Conservation (phyloP, 2,888 invertebrate genomes). For the Drosophila prolongata region DNA sequence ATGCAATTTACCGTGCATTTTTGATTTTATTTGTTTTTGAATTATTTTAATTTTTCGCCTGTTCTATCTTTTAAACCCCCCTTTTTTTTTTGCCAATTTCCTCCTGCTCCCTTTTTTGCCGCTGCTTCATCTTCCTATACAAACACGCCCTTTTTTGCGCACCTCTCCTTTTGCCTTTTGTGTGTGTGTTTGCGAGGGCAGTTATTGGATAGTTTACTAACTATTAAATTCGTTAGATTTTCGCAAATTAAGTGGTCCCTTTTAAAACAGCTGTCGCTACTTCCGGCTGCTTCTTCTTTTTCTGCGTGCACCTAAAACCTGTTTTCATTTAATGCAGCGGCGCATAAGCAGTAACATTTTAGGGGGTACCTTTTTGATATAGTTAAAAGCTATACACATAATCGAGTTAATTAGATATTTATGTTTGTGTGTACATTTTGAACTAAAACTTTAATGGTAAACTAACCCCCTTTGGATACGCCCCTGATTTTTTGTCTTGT, state of each 20-base stretch:
- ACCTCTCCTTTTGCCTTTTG: constrained; percentile 38
- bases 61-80: constrained; percentile 16
- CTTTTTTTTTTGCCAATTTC: constrained; percentile 13
- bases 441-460: not conserved
- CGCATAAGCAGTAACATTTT: not conserved
- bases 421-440: not conserved
- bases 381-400: no score
- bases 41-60: constrained; percentile 51
- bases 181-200: constrained; percentile 42
- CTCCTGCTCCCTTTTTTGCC: constrained; percentile 53
- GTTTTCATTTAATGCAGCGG: constrained; percentile 13
- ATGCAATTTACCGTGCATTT: constrained; percentile 22
- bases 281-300: constrained; percentile 39
- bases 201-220: constrained; percentile 14
- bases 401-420: not conserved
- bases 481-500: not conserved
- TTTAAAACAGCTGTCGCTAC: constrained; percentile 63
- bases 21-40: constrained; percentile 56
- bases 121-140: constrained; percentile 63
- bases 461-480: not conserved
- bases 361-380: not conserved
- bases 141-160: constrained; percentile 77
- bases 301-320: constrained; percentile 33
- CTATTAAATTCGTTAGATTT: constrained; percentile 22
- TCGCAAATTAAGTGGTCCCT: constrained; percentile 33